Evolutionary conservation across 2,888 invertebrate species (phyloP).

Genomic region (Hypselothyrea guttata): DNA sequence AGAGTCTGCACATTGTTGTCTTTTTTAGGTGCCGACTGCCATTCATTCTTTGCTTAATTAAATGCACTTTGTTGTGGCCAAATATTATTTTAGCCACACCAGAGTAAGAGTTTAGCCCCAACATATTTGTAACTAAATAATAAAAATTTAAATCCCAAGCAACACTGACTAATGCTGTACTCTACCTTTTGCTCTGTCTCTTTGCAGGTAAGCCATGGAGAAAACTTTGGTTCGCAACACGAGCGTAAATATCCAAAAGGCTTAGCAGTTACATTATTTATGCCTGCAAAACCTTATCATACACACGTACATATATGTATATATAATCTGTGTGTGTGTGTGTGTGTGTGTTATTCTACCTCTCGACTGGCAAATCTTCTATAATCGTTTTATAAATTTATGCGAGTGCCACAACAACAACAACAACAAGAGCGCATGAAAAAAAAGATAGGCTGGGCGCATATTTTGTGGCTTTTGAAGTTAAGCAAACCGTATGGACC

Average conservation of each 20-base stretch:
- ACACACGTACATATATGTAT: slow-evolving; percentile 32
- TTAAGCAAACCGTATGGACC: slow-evolving; percentile 47
- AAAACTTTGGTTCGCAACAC: slow-evolving; percentile 66
- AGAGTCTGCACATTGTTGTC: neutral
- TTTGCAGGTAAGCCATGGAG: slow-evolving; percentile 55
- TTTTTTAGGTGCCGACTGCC: slow-evolving; percentile 31
- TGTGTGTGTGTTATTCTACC: neutral
- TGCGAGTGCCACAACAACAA: slow-evolving; percentile 45
- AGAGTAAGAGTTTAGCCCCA: slow-evolving; percentile 24
- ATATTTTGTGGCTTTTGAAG: slow-evolving; percentile 58
- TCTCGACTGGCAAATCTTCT: slow-evolving; percentile 54
- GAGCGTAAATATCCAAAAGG: slow-evolving; percentile 76
- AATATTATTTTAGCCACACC: slow-evolving; percentile 64
- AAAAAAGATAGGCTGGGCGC: slow-evolving; percentile 50
- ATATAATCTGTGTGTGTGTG: too few species aligned
- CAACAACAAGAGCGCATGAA: too few species aligned
- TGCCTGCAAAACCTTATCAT: slow-evolving; percentile 59
- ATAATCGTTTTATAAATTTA: slow-evolving; percentile 77
- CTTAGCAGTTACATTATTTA: slow-evolving; percentile 72
- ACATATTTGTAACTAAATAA: slow-evolving; percentile 47
- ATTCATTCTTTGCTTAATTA: slow-evolving; percentile 64
- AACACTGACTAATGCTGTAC: slow-evolving; percentile 48
- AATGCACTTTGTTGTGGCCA: slow-evolving; percentile 69
- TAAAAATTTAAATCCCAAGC: neutral
- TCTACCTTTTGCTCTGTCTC: slow-evolving; percentile 27